Conservation (phyloP, 92 coral and sea anemone species). For the Epizoanthus illoricatus region DNA sequence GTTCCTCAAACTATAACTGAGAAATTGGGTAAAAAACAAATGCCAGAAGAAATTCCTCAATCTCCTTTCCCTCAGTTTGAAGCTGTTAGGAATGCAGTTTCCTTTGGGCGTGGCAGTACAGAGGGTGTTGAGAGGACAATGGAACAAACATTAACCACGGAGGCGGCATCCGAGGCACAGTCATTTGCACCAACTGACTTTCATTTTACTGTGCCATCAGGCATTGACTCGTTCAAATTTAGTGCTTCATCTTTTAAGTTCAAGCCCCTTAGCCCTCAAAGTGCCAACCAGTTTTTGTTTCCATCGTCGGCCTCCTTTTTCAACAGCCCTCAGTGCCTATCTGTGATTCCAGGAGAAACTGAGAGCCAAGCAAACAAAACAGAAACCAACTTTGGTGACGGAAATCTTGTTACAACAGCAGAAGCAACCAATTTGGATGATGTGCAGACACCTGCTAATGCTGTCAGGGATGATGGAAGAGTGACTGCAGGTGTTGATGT, state of each 20-base stretch:
- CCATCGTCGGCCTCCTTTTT: constrained; percentile 53
- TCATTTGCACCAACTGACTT: constrained; percentile 86
- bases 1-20: not conserved
- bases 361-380: not conserved
- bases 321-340: constrained; percentile 44
- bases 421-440: not conserved
- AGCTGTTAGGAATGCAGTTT: constrained; percentile 49
- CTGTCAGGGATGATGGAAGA: not conserved
- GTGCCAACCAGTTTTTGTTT: constrained; percentile 75
- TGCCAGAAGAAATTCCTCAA: not conserved
- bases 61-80: constrained; percentile 41
- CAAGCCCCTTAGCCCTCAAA: constrained; percentile 83
- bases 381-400: not conserved
- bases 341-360: constrained; percentile 32
- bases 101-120: constrained; percentile 57
- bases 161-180: constrained; percentile 25
- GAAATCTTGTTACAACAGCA: too few relatives aligned
- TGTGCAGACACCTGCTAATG: not conserved
- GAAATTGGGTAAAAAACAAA: constrained; percentile 9
- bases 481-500: not conserved
- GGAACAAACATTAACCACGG: not conserved
- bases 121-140: constrained; percentile 46
- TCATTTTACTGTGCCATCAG: constrained; percentile 76
- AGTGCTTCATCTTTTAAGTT: constrained; percentile 68
- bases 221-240: constrained; percentile 68